Evolutionary conservation across 2,113 vertebrate genomes (phyloP), one percentile per base, ranked within the genome.

Genomic region (Ictalurus furcatus): DNA sequence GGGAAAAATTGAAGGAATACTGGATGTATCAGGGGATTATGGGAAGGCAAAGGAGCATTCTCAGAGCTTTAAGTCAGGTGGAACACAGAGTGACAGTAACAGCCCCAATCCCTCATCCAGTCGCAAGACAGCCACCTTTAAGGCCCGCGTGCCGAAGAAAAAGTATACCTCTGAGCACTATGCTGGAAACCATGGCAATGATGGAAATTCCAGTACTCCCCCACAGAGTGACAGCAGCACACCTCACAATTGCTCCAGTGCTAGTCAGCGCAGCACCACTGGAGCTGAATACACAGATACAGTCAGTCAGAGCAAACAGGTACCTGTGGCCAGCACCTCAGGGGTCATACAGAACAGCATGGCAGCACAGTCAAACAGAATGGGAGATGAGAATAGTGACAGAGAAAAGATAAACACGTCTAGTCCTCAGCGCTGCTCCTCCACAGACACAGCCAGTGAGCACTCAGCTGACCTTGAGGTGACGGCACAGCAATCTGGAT

Each of bases 391-490:
- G 91, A 91, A 79, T 4, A 88, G 63, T 86, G 94, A 92, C 89
- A 94, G 87, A 30, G 73, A 78, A 91, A 92, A 89, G 87, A 91
- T 71, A 86, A 88, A 67, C 91, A 30, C 71, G 56, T 87, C 91
- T 74, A 95, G 93, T 37, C 96, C 96, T 1, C 91, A 94, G 11
- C 96, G 97, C 54, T 98, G 97, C 59, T 98, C 97, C 52, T 97
- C 97, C 6, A 98, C 97, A 0, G 97, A 98, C 94, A 98, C 97
- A 0, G 97, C 97, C 90, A 98, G 97, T 0, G 97, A 98, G 92
- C 97, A 98, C 92, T 98, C 97, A 0, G 96, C 97, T 0, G 97
- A 98, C 76, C 89, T 97, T 85, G 97, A 97, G 81, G 95, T 95
- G 7, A 91, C 91, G 21, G 16, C 67, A 12, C 88, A 52, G 52